phyloP scores from a whole-genome alignment of 2,797 vertebrate species.

The Capromys pilorides region DNA sequence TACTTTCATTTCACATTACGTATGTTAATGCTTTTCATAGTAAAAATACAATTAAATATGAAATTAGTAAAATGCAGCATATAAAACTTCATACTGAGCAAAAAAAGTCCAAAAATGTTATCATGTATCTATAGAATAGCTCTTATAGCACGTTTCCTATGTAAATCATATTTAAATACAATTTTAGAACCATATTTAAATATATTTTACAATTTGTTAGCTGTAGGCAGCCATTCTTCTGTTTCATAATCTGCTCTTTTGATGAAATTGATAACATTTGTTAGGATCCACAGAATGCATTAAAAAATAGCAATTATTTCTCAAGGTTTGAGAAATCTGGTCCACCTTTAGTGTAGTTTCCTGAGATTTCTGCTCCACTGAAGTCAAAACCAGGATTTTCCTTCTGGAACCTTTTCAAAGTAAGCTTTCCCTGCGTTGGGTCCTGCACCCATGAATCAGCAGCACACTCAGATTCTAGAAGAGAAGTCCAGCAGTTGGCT shows the following conservation, averaged over 20 bases:
- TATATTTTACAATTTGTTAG: too few species aligned
- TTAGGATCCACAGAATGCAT: constrained; percentile 56
- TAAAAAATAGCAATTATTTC: not conserved
- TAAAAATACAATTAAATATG: constrained; percentile 67
- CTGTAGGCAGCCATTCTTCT: constrained; percentile 57
- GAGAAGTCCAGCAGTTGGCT: too few species aligned
- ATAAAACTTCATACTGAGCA: constrained; percentile 72
- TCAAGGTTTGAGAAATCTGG: too few species aligned
- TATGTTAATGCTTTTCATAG: too few species aligned
- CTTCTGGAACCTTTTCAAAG: constrained; percentile 96
- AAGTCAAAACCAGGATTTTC: constrained; percentile 67
- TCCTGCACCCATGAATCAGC: constrained; percentile 97
- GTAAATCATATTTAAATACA: constrained; percentile 68
- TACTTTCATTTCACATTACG: too few species aligned
- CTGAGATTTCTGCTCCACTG: too few species aligned
- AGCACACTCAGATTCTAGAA: constrained; percentile 92
- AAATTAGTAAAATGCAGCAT: not conserved
- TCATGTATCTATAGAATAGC: constrained; percentile 12
- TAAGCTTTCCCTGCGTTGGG: constrained; percentile 99
- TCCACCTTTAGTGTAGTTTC: too few species aligned
- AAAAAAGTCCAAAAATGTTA: constrained; percentile 67
- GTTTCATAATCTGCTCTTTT: constrained; percentile 61
- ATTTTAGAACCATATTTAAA: constrained; percentile 39
- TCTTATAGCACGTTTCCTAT: constrained; percentile 45
- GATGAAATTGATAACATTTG: constrained; percentile 45